phyloP scores from a whole-genome alignment of 2,888 invertebrate species.

The Cyaniris semiargus region DNA sequence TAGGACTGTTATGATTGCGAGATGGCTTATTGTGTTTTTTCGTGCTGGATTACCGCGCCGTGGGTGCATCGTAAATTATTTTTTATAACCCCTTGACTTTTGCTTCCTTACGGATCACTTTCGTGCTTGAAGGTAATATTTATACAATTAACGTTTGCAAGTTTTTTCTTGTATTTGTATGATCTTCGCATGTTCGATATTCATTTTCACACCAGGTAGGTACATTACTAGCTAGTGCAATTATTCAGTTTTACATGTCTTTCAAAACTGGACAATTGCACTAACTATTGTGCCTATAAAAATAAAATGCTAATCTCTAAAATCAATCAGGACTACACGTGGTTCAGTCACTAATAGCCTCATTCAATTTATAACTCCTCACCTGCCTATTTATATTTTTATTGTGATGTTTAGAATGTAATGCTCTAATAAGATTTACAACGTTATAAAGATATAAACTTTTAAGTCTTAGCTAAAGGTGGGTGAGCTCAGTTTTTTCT shows the following conservation, averaged over 20 bases:
- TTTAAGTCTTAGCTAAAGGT: not conserved
- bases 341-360: not conserved
- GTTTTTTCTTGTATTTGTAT: not conserved
- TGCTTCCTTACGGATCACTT: constrained; percentile 3
- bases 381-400: constrained; percentile 15
- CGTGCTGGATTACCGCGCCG: constrained; percentile 67
- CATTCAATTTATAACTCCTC: not conserved
- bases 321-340: not conserved
- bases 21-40: constrained; percentile 76
- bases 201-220: not conserved
- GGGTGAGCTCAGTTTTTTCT: not conserved
- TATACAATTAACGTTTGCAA: not conserved
- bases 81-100: not conserved
- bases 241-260: not conserved
- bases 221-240: not conserved
- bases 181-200: not conserved
- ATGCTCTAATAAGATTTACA: constrained; percentile 1
- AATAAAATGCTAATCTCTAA: not conserved
- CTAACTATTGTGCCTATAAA: not conserved
- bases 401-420: constrained; percentile 1
- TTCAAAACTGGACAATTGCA: not conserved
- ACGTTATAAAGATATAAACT: constrained; percentile 13
- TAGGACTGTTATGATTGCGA: constrained; percentile 58
- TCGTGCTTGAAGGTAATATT: not conserved
- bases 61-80: constrained; percentile 65